Evolutionary conservation across 2,797 vertebrate genomes (phyloP), one percentile per base, ranked within the genome.

Genomic region (Ataeniobius toweri): DNA sequence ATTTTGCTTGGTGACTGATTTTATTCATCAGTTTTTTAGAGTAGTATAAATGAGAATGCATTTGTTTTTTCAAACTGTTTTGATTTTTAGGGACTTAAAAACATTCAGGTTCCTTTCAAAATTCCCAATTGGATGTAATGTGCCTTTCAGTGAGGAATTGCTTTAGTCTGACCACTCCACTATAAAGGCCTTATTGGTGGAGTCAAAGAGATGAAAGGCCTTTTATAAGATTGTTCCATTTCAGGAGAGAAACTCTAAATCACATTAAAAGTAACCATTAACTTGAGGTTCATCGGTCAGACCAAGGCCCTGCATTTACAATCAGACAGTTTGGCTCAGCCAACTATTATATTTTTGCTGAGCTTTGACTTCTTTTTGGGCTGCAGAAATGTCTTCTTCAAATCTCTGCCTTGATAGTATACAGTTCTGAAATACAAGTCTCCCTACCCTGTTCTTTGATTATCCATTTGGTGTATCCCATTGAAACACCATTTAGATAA

Each of bases 21-120:
- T 59, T 59, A 28, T 59, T 59, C 5, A 3, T 24, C n/a, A 26
- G 26, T 59, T 28, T 59, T 59, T 26, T 3, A 59, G n/a, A 58
- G 3, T 28, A 10, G n/a, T 14, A 26, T 59, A 2, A 28, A 26
- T 28, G 56, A 26, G n/a, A 26, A 59, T 26, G 22, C 12, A 59
- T 28, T 59, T 14, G 56, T 12, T 59, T 59, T 28, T 12, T 28
- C 41, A 28, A 2, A 41, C 12, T 41, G 39, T 28, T 46, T 73
- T 39, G 12, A 6, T 58, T 44, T 44, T 59, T 3, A 74, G 5
- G 4, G 24, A 18, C 39, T 74, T 3, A 9, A 24, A 61, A 41
- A 61, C 73, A 46, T 48, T 46, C 41, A 74, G 73, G 41, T 46
- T 16, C 73, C 31, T 36, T 39, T 73, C n/a, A 36, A 73, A 73